Base-by-base conservation (phyloP, 2,797 vertebrate genomes). In the Danio aesculapii region DNA sequence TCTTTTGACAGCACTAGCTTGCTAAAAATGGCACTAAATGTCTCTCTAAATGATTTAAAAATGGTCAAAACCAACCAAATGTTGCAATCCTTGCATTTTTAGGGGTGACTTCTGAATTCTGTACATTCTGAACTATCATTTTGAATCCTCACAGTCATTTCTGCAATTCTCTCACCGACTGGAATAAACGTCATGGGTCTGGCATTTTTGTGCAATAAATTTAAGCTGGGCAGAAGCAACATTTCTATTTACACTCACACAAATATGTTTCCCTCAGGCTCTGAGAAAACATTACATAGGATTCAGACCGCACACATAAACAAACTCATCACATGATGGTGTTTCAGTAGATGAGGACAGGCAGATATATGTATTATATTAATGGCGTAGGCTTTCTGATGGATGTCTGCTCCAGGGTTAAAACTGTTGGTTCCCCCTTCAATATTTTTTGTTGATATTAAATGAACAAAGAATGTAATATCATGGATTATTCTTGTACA, bases 231-330 rank as follows among this genome's bases (percentile, higher is more conserved):
- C 74, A 76, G 12, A 4, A 66, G 62, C 49, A 66, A 55, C 13
- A 75, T 62, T 75, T 59, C 41, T 74, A 53, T 64, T 75, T 75
- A 64, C 62, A 55, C 75, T 50, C 77, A 76, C 75, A 66, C 50
- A 76, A 73, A 66, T 55, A 66, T 53, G 41, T 66, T 50, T 76
- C 17, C 75, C 41, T 6, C 8, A 7, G 17, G 50, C 50, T 66
- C 41, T 12, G 74, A 53, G 55, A 73, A 73, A 59, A 47, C 70
- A 76, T 66, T 53, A n/a, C 39, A 43, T 63, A 59, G 17, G n/a
- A 66, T 66, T 44, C 6, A 21, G 17, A 13, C 61, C n/a, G 52
- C 10, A 55, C 16, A 17, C 16, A 71, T 44, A 43, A 16, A 71
- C 4, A 71, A 55, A 71, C 16, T 19, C 10, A 13, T 55, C 10